phyloP scores from a whole-genome alignment of 2,797 vertebrate species.

The Fistularia tabacaria region DNA sequence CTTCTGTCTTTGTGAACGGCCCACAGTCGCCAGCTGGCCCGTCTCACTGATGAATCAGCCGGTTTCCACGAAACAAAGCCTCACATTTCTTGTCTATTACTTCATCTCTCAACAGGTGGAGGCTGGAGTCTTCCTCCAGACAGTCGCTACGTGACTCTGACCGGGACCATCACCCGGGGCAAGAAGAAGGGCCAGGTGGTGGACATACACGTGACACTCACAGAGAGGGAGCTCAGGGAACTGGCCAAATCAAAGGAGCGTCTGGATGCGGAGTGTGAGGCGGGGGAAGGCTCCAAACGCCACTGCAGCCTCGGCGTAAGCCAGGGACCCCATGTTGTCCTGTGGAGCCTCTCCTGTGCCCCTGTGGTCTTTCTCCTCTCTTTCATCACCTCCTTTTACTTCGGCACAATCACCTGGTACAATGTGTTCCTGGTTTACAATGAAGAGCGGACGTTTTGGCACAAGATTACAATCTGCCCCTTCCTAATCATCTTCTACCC shows the following conservation, averaged over 20 bases:
- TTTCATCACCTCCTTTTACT: conserved; percentile 96
- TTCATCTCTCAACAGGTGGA: conserved; percentile 70
- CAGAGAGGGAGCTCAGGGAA: conserved; percentile 90
- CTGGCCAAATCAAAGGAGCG: conserved; percentile 87
- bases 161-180: conserved; percentile 95
- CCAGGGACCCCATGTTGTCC: conserved; percentile 87
- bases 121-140: conserved; percentile 88
- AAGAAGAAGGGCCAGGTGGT: conserved; percentile 99
- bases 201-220: conserved; percentile 94
- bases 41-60: too few relatives aligned
- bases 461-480: conserved; percentile 96
- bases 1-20: too few relatives aligned
- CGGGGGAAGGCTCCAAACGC: conserved; percentile 65
- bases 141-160: conserved; percentile 94
- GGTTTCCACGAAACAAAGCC: too few relatives aligned
- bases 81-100: conserved; percentile 1
- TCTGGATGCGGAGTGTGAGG: conserved; percentile 73
- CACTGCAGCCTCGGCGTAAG: conserved; percentile 79
- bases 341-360: conserved; percentile 91
- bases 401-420: conserved; percentile 98
- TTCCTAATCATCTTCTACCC: conserved; percentile 97
- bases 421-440: conserved; percentile 98
- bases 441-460: conserved; percentile 98
- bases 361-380: conserved; percentile 91
- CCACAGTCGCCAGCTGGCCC: too few relatives aligned